Evolutionary conservation across 2,888 invertebrate genomes (phyloP), one percentile per base, ranked within the genome.

Genomic region (Ophioninae sp.): DNA sequence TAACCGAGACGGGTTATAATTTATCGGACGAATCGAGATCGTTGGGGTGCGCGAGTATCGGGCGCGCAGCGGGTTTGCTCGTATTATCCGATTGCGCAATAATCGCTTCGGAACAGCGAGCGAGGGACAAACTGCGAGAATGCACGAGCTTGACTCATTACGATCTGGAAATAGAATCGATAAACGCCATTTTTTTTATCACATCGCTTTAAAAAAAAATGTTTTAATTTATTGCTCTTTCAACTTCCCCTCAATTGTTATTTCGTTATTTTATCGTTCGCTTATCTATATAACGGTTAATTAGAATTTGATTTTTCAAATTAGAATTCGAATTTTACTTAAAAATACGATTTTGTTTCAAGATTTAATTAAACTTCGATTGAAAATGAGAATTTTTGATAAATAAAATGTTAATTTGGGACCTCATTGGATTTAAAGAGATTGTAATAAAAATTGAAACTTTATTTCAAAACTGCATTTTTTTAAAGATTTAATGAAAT

Each of bases 41-140:
- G 74, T 58, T 77, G 61, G 79, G 76, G 77, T 63, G 80, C 68
- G 67, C 39, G 67, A 10, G 37, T 30, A 61, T 30, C 20, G 58
- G n/a, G 65, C 58, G 20, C 13, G 10, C 17, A 22, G 41, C 41
- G 68, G 7, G 68, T 59, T 17, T 59, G 22, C 41, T 78, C 65
- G 74, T 75, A 77, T 82, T 80, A 82, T 81, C 81, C 85, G 82
- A 84, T 85, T 85, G 85, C 82, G 84, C 79, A 85, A 85, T 76
- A 65, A 73, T 74, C 83, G 75, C 59, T 20, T 82, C 78, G 82
- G n/a, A 56, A 78, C 65, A 8, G 64, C 64, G 51, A 56, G 41
- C 80, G 63, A 63, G 13, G 44, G 51, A 69, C 69, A 58, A 56
- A 51, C 56, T 56, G 30, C 64, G 69, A 73, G 74, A 65, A 81